A percentile compares a stretch with the other conserved stretches of the same genome.
Evolutionary conservation across 1,140 invertebrate genomes (phyloP).

Genomic region (Macrocentrus cingulum): DNA sequence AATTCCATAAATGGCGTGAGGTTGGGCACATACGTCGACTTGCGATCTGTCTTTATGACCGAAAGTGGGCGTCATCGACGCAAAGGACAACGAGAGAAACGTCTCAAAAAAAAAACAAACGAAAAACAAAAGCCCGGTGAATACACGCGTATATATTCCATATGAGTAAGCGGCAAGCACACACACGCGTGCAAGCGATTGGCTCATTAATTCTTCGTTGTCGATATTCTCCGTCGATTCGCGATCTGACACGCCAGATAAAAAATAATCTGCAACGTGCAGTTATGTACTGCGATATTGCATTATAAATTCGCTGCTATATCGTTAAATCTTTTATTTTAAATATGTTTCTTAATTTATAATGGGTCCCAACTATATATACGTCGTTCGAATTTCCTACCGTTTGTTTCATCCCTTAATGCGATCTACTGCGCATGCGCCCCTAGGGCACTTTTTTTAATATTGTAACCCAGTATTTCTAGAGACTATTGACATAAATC

Average conservation of each 20-base stretch:
- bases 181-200: conserved; percentile 15
- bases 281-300: conserved; percentile 9
- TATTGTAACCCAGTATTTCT: no score
- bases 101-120: conserved; percentile 6
- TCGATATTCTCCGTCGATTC: conserved; percentile 19
- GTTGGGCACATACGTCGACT: conserved; percentile 33
- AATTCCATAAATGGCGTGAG: conserved; percentile 37
- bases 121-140: background rate
- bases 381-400: no score
- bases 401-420: no score
- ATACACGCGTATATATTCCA: background rate
- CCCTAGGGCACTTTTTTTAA: no score
- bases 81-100: conserved; percentile 23
- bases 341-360: no score
- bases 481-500: no score
- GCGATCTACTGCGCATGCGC: no score
- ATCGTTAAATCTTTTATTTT: no score
- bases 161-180: background rate
- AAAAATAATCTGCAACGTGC: conserved; percentile 10
- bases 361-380: no score
- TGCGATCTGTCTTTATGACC: conserved; percentile 41
- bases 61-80: conserved; percentile 36
- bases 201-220: conserved; percentile 27
- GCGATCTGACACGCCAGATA: conserved; percentile 10
- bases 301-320: conserved; percentile 18